phyloP scores from a whole-genome alignment of 2,797 vertebrate genomes.

The Poeciliopsis gracilis region DNA sequence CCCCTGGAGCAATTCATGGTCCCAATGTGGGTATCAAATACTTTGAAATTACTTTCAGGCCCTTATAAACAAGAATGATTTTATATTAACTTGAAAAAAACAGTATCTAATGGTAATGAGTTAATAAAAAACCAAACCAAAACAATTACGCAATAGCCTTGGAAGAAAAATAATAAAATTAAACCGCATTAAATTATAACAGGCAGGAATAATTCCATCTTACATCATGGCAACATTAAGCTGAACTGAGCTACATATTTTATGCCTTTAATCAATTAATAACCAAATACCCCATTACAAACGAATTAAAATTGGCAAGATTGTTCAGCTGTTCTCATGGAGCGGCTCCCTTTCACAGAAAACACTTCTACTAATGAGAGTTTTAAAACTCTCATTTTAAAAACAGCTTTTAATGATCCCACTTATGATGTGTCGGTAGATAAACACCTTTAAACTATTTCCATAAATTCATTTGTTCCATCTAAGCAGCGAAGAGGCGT shows the following conservation, averaged over 20 bases:
- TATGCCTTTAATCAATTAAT: not conserved
- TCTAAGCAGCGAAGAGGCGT: slow-evolving; percentile 2
- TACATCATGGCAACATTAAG: not conserved
- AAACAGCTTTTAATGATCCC: slow-evolving; percentile 15
- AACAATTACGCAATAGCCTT: not conserved
- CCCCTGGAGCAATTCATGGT: not conserved
- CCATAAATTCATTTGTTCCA: not conserved
- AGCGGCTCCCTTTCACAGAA: slow-evolving; percentile 9
- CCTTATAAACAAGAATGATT: not conserved
- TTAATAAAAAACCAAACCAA: not conserved
- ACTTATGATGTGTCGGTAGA: not conserved
- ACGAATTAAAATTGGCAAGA: not conserved
- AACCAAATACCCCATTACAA: not conserved
- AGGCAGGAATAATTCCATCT: not conserved
- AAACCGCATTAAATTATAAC: not conserved
- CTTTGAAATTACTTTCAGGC: not conserved
- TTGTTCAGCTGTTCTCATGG: not conserved
- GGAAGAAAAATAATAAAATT: not conserved
- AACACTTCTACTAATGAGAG: slow-evolving; percentile 1
- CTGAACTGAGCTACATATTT: not conserved
- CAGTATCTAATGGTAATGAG: not conserved
- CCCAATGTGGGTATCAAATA: not conserved
- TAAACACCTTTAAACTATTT: not conserved
- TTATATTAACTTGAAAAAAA: not conserved
- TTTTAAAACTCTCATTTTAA: not conserved